phyloP scores from a whole-genome alignment of 2,888 invertebrate species.

The Dascillus cervinus region DNA sequence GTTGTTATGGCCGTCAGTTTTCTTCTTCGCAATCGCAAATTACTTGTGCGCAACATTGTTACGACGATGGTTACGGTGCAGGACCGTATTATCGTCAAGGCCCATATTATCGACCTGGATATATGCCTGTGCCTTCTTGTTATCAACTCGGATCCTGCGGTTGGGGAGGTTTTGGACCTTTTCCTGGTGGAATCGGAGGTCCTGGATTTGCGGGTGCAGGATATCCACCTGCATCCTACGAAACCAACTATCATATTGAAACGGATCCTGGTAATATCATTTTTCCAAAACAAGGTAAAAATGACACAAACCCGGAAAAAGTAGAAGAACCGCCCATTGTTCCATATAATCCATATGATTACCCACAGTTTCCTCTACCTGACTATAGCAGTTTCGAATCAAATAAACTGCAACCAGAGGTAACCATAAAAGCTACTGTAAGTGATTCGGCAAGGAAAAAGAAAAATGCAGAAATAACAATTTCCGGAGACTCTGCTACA shows the following conservation, averaged over 20 bases:
- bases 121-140: slow-evolving; percentile 24
- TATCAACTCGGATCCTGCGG: slow-evolving; percentile 18
- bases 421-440: slow-evolving; percentile 10
- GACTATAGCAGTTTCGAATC: slow-evolving; percentile 1
- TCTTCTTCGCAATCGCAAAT: slow-evolving; percentile 14
- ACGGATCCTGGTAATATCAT: slow-evolving; percentile 1
- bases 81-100: slow-evolving; percentile 34
- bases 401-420: slow-evolving; percentile 10
- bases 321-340: slow-evolving; percentile 3
- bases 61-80: slow-evolving; percentile 30
- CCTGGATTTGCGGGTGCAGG: slow-evolving; percentile 4
- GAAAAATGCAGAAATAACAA: slow-evolving; percentile 10
- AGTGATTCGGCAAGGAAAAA: slow-evolving; percentile 7
- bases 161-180: slow-evolving; percentile 2
- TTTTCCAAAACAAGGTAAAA: background rate
- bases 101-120: slow-evolving; percentile 30
- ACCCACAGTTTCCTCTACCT: slow-evolving; percentile 4
- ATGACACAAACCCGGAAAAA: background rate
- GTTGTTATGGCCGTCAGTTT: slow-evolving; percentile 35
- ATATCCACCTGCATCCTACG: slow-evolving; percentile 12
- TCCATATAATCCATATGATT: slow-evolving; percentile 3
- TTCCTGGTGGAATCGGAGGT: slow-evolving; percentile 4
- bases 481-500: too few relatives aligned
- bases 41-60: slow-evolving; percentile 29
- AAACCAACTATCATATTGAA: slow-evolving; percentile 7